phyloP scores from a whole-genome alignment of 2,113 vertebrate species.

The Astur gentilis region DNA sequence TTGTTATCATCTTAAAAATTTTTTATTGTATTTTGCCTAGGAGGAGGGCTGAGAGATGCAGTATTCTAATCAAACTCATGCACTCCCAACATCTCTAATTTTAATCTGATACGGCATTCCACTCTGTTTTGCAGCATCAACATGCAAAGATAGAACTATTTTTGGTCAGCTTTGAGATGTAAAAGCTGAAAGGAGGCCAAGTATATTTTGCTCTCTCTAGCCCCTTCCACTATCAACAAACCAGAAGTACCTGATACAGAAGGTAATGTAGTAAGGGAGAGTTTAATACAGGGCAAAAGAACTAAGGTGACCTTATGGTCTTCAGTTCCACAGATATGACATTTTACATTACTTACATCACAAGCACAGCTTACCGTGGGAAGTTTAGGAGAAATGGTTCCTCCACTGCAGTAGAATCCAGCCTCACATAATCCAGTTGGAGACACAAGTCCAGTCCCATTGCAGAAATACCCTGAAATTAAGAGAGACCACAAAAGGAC shows the following conservation, averaged over 20 bases:
- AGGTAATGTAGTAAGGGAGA: neutral
- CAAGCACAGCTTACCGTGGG: constrained; percentile 1
- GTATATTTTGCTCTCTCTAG: neutral
- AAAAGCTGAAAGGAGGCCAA: neutral
- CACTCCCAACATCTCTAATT: neutral
- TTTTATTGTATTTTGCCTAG: neutral
- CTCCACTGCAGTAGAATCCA: constrained; percentile 83
- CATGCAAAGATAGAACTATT: neutral
- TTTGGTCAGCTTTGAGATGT: neutral
- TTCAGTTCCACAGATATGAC: neutral
- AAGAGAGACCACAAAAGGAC: constrained; percentile 50
- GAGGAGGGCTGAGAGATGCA: neutral
- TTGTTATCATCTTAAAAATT: neutral
- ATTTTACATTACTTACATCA: neutral
- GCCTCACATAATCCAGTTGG: constrained; percentile 80
- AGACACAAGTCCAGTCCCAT: constrained; percentile 67
- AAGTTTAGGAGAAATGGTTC: constrained; percentile 71
- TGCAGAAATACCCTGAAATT: constrained; percentile 82
- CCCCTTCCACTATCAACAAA: neutral
- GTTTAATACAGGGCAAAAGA: neutral
- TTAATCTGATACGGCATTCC: neutral
- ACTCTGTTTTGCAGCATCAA: neutral
- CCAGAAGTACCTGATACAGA: neutral
- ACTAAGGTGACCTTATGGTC: neutral
- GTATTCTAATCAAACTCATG: neutral